Evolutionary conservation across 2,888 invertebrate genomes (phyloP).

Genomic region (Cotesia congregata): DNA sequence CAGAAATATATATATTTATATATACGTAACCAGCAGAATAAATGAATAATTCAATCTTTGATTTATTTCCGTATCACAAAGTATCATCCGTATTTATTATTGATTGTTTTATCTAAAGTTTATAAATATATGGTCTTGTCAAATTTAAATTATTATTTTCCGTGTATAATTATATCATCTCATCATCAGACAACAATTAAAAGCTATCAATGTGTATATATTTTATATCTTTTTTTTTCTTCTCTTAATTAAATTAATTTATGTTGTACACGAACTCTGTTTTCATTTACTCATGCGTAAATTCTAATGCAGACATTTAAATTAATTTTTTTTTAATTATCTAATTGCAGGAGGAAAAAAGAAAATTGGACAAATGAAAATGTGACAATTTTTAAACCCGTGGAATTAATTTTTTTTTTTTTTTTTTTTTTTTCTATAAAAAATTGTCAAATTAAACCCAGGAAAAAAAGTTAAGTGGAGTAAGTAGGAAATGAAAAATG

Average conservation of each 20-base stretch:
- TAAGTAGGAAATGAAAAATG: constrained; percentile 1
- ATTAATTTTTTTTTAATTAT: not conserved
- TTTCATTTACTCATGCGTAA: not conserved
- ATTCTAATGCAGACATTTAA: not conserved
- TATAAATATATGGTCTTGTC: not conserved
- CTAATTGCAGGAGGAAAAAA: not conserved
- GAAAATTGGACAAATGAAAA: not conserved
- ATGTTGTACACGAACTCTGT: not conserved
- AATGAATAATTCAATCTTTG: constrained; percentile 8
- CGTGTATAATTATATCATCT: not conserved
- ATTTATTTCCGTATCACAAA: not conserved
- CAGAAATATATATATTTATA: constrained; percentile 2
- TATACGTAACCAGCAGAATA: constrained; percentile 6
- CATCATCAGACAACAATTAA: not conserved
- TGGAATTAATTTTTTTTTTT: not conserved
- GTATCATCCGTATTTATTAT: not conserved
- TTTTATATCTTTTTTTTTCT: not conserved
- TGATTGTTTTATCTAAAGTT: not conserved
- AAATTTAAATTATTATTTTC: not conserved
- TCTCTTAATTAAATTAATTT: not conserved
- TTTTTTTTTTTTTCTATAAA: not conserved
- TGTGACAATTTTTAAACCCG: not conserved
- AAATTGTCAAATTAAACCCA: not conserved
- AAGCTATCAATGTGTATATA: not conserved
- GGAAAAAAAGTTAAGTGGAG: not conserved